A percentile compares a stretch with the other conserved stretches of the same genome.
Evolutionary conservation across 2,888 invertebrate species (phyloP).

Genomic region (Orgyia antiqua): DNA sequence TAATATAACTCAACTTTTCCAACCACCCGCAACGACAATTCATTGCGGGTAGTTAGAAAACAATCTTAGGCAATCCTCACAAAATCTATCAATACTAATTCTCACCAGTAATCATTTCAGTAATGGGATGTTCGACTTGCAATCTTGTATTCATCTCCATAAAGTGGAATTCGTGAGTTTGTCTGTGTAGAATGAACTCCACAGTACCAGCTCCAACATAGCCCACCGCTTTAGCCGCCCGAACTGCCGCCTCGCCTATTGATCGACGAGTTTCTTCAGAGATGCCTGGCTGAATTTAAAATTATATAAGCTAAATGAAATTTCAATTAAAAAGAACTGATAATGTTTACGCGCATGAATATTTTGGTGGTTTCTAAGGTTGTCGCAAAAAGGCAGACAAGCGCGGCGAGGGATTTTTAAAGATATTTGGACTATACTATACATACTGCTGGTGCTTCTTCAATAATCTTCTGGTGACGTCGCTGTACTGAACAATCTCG

Average conservation of each 20-base stretch:
- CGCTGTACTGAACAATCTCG: constrained; percentile 99
- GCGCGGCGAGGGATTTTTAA: no score
- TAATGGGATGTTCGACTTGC: constrained; percentile 97
- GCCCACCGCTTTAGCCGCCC: constrained; percentile 95
- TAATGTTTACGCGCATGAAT: no score
- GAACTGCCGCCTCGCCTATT: constrained; percentile 94
- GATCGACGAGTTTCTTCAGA: constrained; percentile 84
- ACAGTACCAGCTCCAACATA: constrained; percentile 99
- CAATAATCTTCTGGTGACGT: constrained; percentile 98
- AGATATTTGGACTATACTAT: no score
- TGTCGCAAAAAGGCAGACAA: no score
- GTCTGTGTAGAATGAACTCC: constrained; percentile 95
- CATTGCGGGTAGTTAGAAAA: no score
- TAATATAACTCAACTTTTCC: no score
- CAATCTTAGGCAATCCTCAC: no score
- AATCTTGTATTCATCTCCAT: constrained; percentile 99
- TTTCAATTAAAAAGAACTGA: neutral
- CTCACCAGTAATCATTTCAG: constrained; percentile 96
- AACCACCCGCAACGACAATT: no score
- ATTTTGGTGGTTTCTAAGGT: no score
- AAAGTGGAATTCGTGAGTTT: constrained; percentile 93
- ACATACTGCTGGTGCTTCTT: constrained; percentile 96
- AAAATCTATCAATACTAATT: no score
- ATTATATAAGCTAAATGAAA: neutral
- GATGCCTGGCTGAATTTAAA: constrained; percentile 85